These are phyloP conservation scores for Sander vitreus DNA, from an alignment of 2,113 vertebrate species.

Conservation along the genomic window DNA sequence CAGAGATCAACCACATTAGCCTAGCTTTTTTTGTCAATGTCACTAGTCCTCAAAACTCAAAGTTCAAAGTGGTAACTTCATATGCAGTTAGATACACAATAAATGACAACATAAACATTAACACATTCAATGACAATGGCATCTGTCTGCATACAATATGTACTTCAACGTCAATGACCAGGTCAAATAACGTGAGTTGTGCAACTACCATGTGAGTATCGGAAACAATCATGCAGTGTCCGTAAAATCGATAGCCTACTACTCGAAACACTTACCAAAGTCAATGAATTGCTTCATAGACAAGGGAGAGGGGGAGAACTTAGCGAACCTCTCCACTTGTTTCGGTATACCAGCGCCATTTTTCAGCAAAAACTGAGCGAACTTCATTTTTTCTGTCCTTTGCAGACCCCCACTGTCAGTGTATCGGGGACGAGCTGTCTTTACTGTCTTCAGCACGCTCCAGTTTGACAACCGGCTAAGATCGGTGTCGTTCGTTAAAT, in stretches of 20 bases:
- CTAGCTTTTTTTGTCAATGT: background rate
- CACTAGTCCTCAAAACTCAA: too few relatives aligned
- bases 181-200: constrained; percentile 22
- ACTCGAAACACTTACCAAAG: constrained; percentile 87
- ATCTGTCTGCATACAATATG: too few relatives aligned
- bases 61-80: too few relatives aligned
- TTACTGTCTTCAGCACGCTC: constrained; percentile 40
- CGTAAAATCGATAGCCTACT: background rate
- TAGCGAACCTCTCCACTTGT: constrained; percentile 89
- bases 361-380: constrained; percentile 89
- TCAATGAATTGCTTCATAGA: constrained; percentile 98
- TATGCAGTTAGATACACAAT: too few relatives aligned
- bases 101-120: too few relatives aligned
- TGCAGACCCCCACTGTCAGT: constrained; percentile 19
- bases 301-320: constrained; percentile 94
- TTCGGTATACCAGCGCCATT: constrained; percentile 83
- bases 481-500: background rate
- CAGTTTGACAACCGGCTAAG: constrained; percentile 14
- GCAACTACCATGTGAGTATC: constrained; percentile 11
- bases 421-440: constrained; percentile 20
- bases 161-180: background rate
- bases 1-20: background rate
- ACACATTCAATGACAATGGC: too few relatives aligned
- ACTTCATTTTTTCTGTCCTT: constrained; percentile 86
- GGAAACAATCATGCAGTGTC: background rate